Evolutionary conservation across 2,797 vertebrate genomes (phyloP), one percentile per base, ranked within the genome.

Genomic region (Enteromius afrohamiltoni): DNA sequence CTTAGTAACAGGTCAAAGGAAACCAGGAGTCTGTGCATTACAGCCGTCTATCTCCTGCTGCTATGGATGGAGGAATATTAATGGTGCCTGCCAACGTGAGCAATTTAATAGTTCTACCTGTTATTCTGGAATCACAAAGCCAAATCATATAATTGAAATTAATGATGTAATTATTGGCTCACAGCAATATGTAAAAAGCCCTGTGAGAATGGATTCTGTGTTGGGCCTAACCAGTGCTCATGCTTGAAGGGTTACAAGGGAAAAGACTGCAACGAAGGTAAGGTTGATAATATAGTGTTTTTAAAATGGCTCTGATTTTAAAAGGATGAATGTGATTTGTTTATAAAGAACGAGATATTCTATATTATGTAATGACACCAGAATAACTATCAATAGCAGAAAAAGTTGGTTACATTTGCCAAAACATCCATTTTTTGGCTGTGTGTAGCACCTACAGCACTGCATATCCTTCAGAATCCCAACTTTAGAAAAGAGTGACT

Each of bases 61-160:
- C 89, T 85, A 86, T 40, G 92, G 93, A 78, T 94, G 93, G 93
- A 94, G 77, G 88, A 93, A 92, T 86, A 89, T 91, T 42, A 85
- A 87, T 3, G 87, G 89, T 77, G 58, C 89, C 84, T 95, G 93
- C 90, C 90, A 90, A 80, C 89, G 92, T 94, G 86, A 93, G 94
- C 88, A 23, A 74, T 77, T 86, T 73, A 74, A 79, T 16, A 1
- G 29, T 79, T 80, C 8, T 51, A 19, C 58, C 76, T 77, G 3
- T 31, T 31, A 77, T 65, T 47, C 31, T 78, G 49, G 2, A 47
- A 6, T 49, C 17, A 64, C 17, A n/a, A 14, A 42, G 55, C 1
- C 11, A 65, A 49, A 70, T 70, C n/a, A 45, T 53, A 42, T 77
- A 37, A 45, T 69, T 69, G 4, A 58, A 75, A 10, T 7, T 26